Conservation (phyloP, 2,797 vertebrate genomes). For the Australoheros facetus region DNA sequence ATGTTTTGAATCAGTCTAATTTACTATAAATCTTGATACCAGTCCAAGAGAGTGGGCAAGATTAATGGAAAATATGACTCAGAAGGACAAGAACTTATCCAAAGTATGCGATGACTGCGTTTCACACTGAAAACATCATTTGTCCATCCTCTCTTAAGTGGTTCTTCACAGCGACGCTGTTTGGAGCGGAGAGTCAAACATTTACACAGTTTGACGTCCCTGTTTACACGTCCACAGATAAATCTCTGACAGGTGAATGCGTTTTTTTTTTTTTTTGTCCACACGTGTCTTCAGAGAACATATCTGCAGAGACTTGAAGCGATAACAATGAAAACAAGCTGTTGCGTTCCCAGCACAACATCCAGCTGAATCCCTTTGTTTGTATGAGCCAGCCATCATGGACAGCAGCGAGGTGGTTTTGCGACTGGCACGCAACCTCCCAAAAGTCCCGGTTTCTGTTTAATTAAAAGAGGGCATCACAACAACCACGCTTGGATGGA, state of each 20-base stretch:
- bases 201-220: neutral
- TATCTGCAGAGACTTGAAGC: conserved; percentile 8
- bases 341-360: neutral
- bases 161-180: neutral
- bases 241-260: conserved; percentile 37
- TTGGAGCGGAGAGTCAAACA: conserved; percentile 16
- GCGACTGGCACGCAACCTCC: neutral
- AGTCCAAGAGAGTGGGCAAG: conserved; percentile 1
- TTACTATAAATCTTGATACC: conserved; percentile 39
- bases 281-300: neutral
- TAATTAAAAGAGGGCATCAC: conserved; percentile 26
- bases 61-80: conserved; percentile 57
- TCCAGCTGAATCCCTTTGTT: conserved; percentile 16
- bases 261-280: neutral
- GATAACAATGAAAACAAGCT: conserved; percentile 33
- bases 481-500: conserved; percentile 51
- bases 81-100: conserved; percentile 6
- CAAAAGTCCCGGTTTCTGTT: conserved; percentile 38
- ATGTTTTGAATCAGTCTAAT: conserved; percentile 48
- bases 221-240: conserved; percentile 26
- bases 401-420: neutral
- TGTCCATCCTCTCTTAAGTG: neutral
- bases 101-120: conserved; percentile 1
- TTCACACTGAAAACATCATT: conserved; percentile 31
- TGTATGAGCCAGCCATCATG: neutral